Conservation (phyloP, 2,888 invertebrate species). For the Pinctada fucata region DNA sequence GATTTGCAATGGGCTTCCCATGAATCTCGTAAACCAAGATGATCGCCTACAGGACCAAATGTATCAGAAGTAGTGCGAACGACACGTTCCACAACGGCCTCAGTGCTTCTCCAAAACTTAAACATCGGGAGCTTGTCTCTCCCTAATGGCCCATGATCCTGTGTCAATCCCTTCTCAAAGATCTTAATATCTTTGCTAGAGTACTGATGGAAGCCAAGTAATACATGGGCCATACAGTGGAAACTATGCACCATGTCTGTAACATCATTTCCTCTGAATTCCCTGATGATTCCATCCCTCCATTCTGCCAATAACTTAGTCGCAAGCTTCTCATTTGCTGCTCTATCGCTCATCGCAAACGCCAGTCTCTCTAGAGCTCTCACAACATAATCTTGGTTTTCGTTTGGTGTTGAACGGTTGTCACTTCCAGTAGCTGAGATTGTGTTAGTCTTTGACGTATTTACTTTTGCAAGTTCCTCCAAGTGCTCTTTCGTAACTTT, state of each 20-base stretch:
- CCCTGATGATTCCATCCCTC: slow-evolving; percentile 17
- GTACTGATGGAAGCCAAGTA: slow-evolving; percentile 38
- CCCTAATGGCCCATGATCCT: slow-evolving; percentile 36
- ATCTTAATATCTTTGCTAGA: slow-evolving; percentile 3
- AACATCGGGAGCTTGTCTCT: slow-evolving; percentile 36
- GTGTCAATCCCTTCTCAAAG: slow-evolving; percentile 7
- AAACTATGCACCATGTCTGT: slow-evolving; percentile 24
- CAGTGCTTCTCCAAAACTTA: slow-evolving; percentile 37
- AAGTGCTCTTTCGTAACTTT: slow-evolving; percentile 11
- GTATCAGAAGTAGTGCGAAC: slow-evolving; percentile 37
- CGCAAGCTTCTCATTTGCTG: slow-evolving; percentile 29
- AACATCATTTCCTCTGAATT: neutral
- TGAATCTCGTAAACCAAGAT: slow-evolving; percentile 38
- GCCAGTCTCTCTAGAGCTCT: slow-evolving; percentile 19
- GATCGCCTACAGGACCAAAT: slow-evolving; percentile 42
- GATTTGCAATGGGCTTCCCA: slow-evolving; percentile 46
- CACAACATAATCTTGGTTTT: slow-evolving; percentile 5
- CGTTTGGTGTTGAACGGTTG: neutral
- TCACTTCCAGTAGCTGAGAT: neutral
- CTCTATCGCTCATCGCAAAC: slow-evolving; percentile 32
- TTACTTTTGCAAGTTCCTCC: slow-evolving; percentile 3
- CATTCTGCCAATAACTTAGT: slow-evolving; percentile 24
- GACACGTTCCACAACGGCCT: slow-evolving; percentile 37
- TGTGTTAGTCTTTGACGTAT: slow-evolving; percentile 4
- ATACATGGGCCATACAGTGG: slow-evolving; percentile 44